Evolutionary conservation across 2,797 vertebrate genomes (phyloP).

Genomic region (Serranus cabrilla): DNA sequence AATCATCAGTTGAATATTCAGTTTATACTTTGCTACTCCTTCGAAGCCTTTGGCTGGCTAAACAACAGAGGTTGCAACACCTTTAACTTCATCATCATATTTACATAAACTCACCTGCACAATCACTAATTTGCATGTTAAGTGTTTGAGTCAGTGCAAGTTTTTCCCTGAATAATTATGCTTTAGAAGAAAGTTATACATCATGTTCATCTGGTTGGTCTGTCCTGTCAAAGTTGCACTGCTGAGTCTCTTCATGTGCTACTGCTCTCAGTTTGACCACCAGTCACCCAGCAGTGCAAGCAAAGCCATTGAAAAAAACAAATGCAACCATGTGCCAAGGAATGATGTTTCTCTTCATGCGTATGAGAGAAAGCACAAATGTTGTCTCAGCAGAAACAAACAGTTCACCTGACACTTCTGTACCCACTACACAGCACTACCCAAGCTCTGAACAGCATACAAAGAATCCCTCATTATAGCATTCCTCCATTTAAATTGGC

Average conservation of each 20-base stretch:
- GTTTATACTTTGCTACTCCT: not conserved
- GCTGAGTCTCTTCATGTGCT: conserved; percentile 16
- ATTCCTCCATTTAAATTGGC: not conserved
- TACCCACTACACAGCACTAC: conserved; percentile 1
- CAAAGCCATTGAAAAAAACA: conserved; percentile 33
- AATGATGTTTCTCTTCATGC: conserved; percentile 16
- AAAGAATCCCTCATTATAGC: conserved; percentile 19
- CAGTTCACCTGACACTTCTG: conserved; percentile 27
- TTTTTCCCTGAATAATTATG: not conserved
- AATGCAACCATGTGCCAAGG: not conserved
- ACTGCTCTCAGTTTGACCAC: conserved; percentile 17
- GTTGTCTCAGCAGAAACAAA: conserved; percentile 45
- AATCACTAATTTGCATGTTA: conserved; percentile 1
- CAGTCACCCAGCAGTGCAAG: conserved; percentile 30
- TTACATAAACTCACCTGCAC: not conserved
- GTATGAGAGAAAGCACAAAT: conserved; percentile 32
- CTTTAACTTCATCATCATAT: not conserved
- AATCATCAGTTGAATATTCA: not conserved
- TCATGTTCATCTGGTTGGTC: not conserved
- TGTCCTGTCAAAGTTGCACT: not conserved
- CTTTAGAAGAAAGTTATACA: not conserved
- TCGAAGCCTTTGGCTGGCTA: not conserved
- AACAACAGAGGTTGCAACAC: not conserved
- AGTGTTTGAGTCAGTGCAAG: not conserved
- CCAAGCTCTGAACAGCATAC: not conserved